These are phyloP conservation scores for Agonopterix arenella DNA, from an alignment of 2,888 invertebrate species.

Conservation along the genomic window DNA sequence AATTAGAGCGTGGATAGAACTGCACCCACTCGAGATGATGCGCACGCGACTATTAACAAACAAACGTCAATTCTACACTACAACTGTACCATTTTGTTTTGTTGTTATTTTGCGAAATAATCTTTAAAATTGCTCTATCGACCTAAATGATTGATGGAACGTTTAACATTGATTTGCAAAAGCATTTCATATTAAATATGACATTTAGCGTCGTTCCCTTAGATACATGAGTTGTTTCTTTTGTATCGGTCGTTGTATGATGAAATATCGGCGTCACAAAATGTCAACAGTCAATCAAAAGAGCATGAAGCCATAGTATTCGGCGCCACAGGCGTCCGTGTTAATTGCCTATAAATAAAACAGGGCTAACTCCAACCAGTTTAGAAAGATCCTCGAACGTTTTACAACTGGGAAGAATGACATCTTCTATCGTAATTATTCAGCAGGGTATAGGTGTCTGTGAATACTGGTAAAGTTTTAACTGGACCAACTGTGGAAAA, in stretches of 20 bases:
- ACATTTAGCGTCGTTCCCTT: constrained; percentile 5
- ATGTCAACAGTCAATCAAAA: constrained; percentile 63
- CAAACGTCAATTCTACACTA: constrained; percentile 20
- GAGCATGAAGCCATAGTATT: constrained; percentile 34
- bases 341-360: constrained; percentile 59
- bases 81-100: constrained; percentile 9
- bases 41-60: constrained; percentile 16
- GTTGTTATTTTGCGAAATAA: background rate
- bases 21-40: constrained; percentile 29
- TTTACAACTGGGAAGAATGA: constrained; percentile 15
- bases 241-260: constrained; percentile 11
- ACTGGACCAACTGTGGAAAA: constrained; percentile 8
- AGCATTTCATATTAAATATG: constrained; percentile 1
- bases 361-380: constrained; percentile 22
- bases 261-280: constrained; percentile 26
- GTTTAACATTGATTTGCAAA: background rate
- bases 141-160: background rate
- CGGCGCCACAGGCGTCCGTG: constrained; percentile 31
- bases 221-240: constrained; percentile 1
- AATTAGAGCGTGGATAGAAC: constrained; percentile 49
- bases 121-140: background rate
- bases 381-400: constrained; percentile 21
- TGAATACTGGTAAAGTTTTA: constrained; percentile 7
- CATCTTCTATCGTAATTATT: constrained; percentile 4
- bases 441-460: constrained; percentile 8